These are phyloP conservation scores for Pollenia griseotomentosa DNA, from an alignment of 2,888 invertebrate species.

Conservation along the genomic window DNA sequence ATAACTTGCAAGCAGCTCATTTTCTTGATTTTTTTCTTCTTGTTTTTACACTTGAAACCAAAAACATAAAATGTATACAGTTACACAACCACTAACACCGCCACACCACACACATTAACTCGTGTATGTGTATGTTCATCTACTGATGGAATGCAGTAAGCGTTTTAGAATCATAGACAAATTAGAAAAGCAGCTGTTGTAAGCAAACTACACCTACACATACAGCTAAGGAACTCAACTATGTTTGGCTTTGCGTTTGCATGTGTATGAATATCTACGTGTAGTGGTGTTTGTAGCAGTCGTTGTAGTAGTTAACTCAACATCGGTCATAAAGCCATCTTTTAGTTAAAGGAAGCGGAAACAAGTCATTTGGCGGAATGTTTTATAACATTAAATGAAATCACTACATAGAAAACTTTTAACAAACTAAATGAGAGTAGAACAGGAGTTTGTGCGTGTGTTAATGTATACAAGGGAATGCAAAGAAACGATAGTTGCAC, in stretches of 20 bases:
- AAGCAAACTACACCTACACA: slow-evolving; percentile 24
- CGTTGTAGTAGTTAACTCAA: slow-evolving; percentile 50
- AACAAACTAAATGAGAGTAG: slow-evolving; percentile 43
- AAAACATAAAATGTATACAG: slow-evolving; percentile 43
- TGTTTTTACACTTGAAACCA: slow-evolving; percentile 35
- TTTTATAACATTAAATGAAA: slow-evolving; percentile 73
- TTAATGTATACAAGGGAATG: neutral
- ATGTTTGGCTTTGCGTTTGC: neutral
- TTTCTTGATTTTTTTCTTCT: slow-evolving; percentile 9
- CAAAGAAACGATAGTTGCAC: neutral
- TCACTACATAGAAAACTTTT: slow-evolving; percentile 35
- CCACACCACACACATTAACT: slow-evolving; percentile 43
- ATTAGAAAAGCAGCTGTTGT: slow-evolving; percentile 57
- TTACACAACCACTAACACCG: slow-evolving; percentile 50
- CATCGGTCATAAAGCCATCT: slow-evolving; percentile 81
- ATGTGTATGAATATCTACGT: neutral
- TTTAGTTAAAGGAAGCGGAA: slow-evolving; percentile 82
- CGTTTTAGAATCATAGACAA: slow-evolving; percentile 36
- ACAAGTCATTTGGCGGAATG: slow-evolving; percentile 82
- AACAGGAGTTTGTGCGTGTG: neutral
- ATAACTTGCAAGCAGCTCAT: slow-evolving; percentile 50
- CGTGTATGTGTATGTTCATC: neutral
- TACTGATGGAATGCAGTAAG: slow-evolving; percentile 44
- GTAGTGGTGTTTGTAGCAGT: slow-evolving; percentile 32
- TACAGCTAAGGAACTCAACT: slow-evolving; percentile 4